Percentiles rank a stretch among this genome's conserved stretches.
Evolutionary conservation across 2,113 vertebrate species (phyloP).

Genomic region (Hyperoodon ampullatus): DNA sequence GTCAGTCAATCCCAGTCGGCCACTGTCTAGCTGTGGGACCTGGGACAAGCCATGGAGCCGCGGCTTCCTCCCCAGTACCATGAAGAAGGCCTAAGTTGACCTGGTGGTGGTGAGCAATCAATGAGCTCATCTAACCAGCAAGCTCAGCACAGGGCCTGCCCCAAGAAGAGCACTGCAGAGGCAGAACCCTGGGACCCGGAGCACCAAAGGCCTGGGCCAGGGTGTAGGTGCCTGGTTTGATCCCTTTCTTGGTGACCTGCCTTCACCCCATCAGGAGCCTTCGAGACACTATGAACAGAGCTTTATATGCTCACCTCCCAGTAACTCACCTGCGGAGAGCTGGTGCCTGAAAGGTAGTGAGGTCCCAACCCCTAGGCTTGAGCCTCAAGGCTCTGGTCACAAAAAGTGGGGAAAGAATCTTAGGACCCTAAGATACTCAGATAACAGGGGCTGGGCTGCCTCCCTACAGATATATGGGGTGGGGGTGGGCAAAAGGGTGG

Average conservation of each 20-base stretch:
- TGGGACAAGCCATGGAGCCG: background rate
- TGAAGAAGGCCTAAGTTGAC: background rate
- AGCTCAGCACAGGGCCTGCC: background rate
- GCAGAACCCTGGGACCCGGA: background rate
- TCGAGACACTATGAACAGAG: background rate
- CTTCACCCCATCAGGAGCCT: background rate
- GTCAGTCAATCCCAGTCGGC: background rate
- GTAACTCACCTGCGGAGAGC: background rate
- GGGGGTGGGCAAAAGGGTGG: background rate
- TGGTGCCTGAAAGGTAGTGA: background rate
- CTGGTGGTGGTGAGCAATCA: slow-evolving; percentile 1
- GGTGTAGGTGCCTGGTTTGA: background rate
- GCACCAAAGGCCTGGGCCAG: background rate
- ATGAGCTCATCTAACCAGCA: background rate
- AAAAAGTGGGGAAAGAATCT: background rate
- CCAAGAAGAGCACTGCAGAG: background rate
- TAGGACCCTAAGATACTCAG: background rate
- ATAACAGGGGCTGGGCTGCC: background rate
- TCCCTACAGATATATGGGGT: background rate
- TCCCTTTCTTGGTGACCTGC: background rate
- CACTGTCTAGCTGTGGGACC: background rate
- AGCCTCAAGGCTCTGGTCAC: background rate
- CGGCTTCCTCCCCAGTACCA: background rate
- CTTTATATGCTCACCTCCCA: background rate
- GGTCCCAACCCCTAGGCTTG: background rate